Evolutionary conservation across 92 coral and sea anemone genomes (phyloP), one percentile per base, ranked within the genome.

Genomic region (Bergia sp.): DNA sequence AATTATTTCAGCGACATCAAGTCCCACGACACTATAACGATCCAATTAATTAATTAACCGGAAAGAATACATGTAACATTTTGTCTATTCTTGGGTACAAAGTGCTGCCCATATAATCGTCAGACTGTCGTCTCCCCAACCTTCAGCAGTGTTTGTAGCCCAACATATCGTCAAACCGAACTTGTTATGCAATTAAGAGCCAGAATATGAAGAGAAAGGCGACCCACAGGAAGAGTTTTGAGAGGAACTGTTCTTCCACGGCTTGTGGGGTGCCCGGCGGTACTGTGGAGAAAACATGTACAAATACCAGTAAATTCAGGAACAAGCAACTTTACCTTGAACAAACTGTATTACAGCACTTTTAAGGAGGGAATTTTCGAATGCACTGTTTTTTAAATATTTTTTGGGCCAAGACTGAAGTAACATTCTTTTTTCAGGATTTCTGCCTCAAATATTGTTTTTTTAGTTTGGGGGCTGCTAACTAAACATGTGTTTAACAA

Each of bases 171-270:
- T 76, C n/a, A 67, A 45, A 64, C 69, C 45, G 65, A 73, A 42
- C 80, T 12, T 8, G 42, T 94, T 88, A 97, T 38, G 99, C 99
- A 79, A 97, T 97, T 12, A 97, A 86, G 37, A 97, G 98, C 99
- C 99, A 97, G 87, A 97, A 97, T 85, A 97, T 91, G 82, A 97
- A 96, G 55, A 93, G 83, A 64, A 97, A 91, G 23, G 99, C 99
- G 75, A 97, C 99, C 98, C 98, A 94, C 37, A 97, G 92, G 67
- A 97, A 97, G 37, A 97, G 93, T 86, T 95, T 97, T 18, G 99
- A 97, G 11, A 97, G 94, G 81, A 93, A 93, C 89, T 93, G 98
- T 86, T 97, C 99, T 73, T 97, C 97, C 15, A 91, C 96, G 66
- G 94, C 98, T 88, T 94, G 97, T 3, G 98, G 99, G 37, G 96